Base-by-base conservation (phyloP, 2,797 vertebrate genomes). In the Cynopterus sphinx region DNA sequence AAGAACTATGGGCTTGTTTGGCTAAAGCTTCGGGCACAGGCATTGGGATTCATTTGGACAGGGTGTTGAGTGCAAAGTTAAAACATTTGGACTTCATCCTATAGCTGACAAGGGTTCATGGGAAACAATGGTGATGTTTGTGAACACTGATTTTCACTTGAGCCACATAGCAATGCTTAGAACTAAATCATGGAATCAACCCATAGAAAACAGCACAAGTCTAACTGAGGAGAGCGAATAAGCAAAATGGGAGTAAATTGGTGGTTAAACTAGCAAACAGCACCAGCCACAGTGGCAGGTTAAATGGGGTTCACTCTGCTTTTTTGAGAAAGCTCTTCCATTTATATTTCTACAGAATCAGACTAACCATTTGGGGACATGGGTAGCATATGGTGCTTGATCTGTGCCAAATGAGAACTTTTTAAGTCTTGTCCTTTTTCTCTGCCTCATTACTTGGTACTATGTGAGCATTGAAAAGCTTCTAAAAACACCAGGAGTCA, bases 141-240 rank as follows among this genome's bases (percentile, higher is more conserved):
- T n/a, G 91, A 89, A 78, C 43, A 91, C 33, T 90, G 63, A 36
- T 84, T 95, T 93, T 91, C 41, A 6, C 22, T 61, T 74, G 39
- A 73, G 5, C 65, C 63, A 31, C 43, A 63, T 10, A 90, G 53
- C 49, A 82, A 43, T 33, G 6, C 11, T 61, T 43, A 63, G 36
- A 91, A 8, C 22, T 77, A 71, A 93, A 36, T 36, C 31, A 36
- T 9, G 24, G n/a, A 71, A n/a, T 90, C 43, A 73, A 15, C 12
- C 26, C 46, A 49, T 19, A 94, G 2, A 24, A 71, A 71, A 55
- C 4, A 82, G 19, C 31, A 31, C 12, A 89, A 70, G 63, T 83
- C 95, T 65, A 95, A 61, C n/a, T 33, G 31, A 79, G n/a, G 31
- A 87, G 13, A 78, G 12, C 3, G 13, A 90, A 81, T 43, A 83